These are phyloP conservation scores for Palythoa grandis DNA, from an alignment of 92 coral and sea anemone species.

Conservation along the genomic window DNA sequence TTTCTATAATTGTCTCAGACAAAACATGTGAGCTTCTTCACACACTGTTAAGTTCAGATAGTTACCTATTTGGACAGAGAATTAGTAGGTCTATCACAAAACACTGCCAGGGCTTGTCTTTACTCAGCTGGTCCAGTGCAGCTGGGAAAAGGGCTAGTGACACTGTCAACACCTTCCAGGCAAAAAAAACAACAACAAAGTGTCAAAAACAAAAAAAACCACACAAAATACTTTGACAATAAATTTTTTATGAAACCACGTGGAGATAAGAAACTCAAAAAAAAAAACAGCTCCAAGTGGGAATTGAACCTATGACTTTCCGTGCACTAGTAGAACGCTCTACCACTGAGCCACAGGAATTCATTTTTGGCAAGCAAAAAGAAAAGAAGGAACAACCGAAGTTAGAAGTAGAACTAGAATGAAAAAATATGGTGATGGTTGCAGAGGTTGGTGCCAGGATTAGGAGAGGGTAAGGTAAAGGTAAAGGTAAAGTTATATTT, in stretches of 20 bases:
- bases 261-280: no score
- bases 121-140: conserved; percentile 88
- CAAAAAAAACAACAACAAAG: neutral
- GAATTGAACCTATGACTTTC: no score
- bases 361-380: no score
- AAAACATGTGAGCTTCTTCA: neutral
- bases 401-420: neutral
- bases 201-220: neutral
- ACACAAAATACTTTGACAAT: neutral
- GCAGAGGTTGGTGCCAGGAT: no score
- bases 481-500: no score
- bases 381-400: no score
- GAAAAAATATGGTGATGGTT: neutral
- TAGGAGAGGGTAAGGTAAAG: no score
- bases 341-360: no score
- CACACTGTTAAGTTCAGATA: neutral
- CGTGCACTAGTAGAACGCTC: no score
- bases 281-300: no score
- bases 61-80: conserved; percentile 92
- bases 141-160: conserved; percentile 87
- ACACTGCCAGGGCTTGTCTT: conserved; percentile 99
- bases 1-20: neutral
- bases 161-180: conserved; percentile 80
- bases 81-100: conserved; percentile 92
- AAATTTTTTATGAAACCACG: neutral